Percentiles rank a stretch among this genome's conserved stretches.
Evolutionary conservation across 2,797 vertebrate genomes (phyloP).

Genomic region (Tamandua tetradactyla): DNA sequence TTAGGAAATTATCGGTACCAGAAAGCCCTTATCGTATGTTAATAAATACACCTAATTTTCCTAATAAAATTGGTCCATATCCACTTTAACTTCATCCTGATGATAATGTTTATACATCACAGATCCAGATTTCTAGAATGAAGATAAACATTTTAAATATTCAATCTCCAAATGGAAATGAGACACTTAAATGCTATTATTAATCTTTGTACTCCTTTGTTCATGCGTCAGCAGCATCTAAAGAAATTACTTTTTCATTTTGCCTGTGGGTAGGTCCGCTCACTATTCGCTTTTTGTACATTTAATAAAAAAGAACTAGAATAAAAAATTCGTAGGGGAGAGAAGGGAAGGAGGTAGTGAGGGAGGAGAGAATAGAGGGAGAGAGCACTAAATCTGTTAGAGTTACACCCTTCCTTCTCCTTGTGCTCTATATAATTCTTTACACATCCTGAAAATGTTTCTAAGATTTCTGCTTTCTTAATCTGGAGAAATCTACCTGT

Average conservation of each 20-base stretch:
- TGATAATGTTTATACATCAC: neutral
- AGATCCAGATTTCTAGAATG: neutral
- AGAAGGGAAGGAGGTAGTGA: neutral
- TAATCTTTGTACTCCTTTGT: neutral
- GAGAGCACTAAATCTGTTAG: neutral
- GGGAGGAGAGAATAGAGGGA: no score
- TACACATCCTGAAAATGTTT: neutral
- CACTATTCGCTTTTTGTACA: neutral
- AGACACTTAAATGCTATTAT: neutral
- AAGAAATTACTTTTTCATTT: neutral
- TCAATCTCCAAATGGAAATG: neutral
- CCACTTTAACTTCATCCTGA: neutral
- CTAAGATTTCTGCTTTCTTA: neutral
- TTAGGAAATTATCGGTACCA: neutral
- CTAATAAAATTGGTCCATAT: neutral
- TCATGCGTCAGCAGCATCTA: neutral
- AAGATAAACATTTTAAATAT: neutral
- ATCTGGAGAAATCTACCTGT: neutral
- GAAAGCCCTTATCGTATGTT: neutral
- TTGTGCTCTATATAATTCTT: neutral
- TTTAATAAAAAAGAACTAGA: neutral
- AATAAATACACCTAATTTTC: neutral
- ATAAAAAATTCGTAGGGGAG: neutral
- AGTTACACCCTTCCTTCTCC: neutral
- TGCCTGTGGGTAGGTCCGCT: neutral